Percentiles rank a stretch among this genome's conserved stretches.
Conservation (phyloP, 2,888 invertebrate genomes). For the Dicranocentrus wangi region DNA sequence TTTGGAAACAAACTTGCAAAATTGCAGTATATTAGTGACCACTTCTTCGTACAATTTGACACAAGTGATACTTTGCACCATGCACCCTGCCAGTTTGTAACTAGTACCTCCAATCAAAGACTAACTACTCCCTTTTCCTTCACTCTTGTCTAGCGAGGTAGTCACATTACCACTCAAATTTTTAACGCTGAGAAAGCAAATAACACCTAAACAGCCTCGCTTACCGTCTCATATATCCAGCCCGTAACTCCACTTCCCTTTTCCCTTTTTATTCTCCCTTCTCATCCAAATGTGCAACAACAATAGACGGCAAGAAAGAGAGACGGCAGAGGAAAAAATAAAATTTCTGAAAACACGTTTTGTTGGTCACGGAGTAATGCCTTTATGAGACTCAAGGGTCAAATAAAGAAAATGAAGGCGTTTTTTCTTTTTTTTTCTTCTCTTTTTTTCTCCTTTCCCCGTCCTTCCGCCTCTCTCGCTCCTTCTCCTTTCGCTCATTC, state of each 20-base stretch:
- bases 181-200: constrained; percentile 8
- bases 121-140: too few relatives aligned
- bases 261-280: neutral
- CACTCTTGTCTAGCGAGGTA: too few relatives aligned
- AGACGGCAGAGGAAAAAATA: constrained; percentile 58
- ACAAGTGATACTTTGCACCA: too few relatives aligned
- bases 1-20: too few relatives aligned
- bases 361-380: constrained; percentile 87
- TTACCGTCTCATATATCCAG: neutral
- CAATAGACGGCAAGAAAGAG: constrained; percentile 22
- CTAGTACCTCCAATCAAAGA: too few relatives aligned
- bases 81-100: too few relatives aligned
- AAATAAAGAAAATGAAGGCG: constrained; percentile 89
- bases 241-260: neutral
- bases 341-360: constrained; percentile 72
- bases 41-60: too few relatives aligned
- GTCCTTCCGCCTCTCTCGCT: neutral
- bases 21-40: too few relatives aligned
- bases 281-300: constrained; percentile 19
- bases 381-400: constrained; percentile 89
- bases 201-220: constrained; percentile 1
- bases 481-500: constrained; percentile 41
- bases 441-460: constrained; percentile 26
- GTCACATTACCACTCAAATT: neutral
- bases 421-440: constrained; percentile 54